These are phyloP conservation scores for Sebastes vulpes DNA, from an alignment of 2,797 vertebrate genomes.

Conservation along the genomic window DNA sequence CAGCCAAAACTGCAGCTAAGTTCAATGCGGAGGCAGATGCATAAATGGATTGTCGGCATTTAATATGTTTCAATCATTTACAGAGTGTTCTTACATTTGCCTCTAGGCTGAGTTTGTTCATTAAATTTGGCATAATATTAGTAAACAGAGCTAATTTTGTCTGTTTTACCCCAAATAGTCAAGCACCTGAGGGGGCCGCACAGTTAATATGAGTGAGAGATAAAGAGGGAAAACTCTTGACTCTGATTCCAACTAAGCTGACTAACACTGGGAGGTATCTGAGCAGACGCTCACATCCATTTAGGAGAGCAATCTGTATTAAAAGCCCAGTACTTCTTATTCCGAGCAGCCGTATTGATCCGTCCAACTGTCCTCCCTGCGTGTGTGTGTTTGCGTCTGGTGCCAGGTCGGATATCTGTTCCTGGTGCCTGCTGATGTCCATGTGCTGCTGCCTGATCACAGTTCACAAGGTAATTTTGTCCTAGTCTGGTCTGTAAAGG, in stretches of 20 bases:
- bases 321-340: conserved; percentile 65
- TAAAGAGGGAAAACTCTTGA: conserved; percentile 48
- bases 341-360: conserved; percentile 70
- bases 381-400: conserved; percentile 60
- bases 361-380: conserved; percentile 51
- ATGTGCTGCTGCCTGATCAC: conserved; percentile 37
- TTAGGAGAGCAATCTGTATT: conserved; percentile 75
- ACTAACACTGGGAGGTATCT: conserved; percentile 60
- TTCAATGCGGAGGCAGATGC: neutral
- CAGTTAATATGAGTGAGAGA: conserved; percentile 55
- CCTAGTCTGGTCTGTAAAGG: conserved; percentile 5
- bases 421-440: conserved; percentile 40
- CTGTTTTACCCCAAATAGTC: conserved; percentile 36
- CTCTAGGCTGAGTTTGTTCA: conserved; percentile 28
- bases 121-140: conserved; percentile 27
- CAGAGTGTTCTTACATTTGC: neutral
- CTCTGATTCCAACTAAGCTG: conserved; percentile 47
- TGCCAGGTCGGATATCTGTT: conserved; percentile 65
- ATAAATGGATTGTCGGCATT: neutral
- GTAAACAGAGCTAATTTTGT: conserved; percentile 48
- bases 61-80: conserved; percentile 14
- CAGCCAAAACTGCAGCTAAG: neutral
- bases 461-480: conserved; percentile 35
- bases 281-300: conserved; percentile 67
- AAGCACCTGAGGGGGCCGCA: conserved; percentile 12